Base-by-base conservation (phyloP, 2,888 invertebrate species). In the Mimumesa dahlbomi region DNA sequence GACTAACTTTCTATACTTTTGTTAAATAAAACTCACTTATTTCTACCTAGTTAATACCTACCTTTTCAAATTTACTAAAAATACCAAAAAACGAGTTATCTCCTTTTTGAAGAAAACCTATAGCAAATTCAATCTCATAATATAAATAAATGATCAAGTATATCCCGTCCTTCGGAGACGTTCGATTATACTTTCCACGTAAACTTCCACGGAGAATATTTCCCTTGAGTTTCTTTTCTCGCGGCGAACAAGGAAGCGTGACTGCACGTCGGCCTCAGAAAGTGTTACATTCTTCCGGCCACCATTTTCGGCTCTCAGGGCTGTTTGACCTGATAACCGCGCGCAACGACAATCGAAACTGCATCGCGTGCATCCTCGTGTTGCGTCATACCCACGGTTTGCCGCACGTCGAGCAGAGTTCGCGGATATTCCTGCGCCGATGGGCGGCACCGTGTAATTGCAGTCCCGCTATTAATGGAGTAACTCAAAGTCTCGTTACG, bases 401-500 rank as follows among this genome's bases (percentile, higher is more conserved):
- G 62, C 53, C 45, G 48, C 46, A 42, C 45, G 18, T 13, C 46
- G 29, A 58, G 34, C 53, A 48, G 62, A 69, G 69, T 75, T 74
- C 69, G 71, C 54, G 63, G 70, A 70, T 73, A 73, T 68, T 79
- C 68, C 64, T 25, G 34, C 34, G n/a, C 46, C 67, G 54, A 54
- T 67, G 73, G 71, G 58, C 66, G 75, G 69, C 68, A 58, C 68
- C 66, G 69, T 61, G 61, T 79, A 82, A 80, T 82, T 74, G 53
- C 49, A 46, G 58, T 7, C 31, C 64, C n/a, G n/a, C 71, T 79
- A 79, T 80, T 80, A 81, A 81, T 79, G 76, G 76, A 79, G 48
- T 63, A 73, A 71, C 64, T 40, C 45, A 45, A 49, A 57, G 36
- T 77, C 48, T 48, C 54, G 68, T 79, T 79, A 73, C 73, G 81